Conservation (phyloP, 2,888 invertebrate genomes). For the Drosophila flavopinicola region DNA sequence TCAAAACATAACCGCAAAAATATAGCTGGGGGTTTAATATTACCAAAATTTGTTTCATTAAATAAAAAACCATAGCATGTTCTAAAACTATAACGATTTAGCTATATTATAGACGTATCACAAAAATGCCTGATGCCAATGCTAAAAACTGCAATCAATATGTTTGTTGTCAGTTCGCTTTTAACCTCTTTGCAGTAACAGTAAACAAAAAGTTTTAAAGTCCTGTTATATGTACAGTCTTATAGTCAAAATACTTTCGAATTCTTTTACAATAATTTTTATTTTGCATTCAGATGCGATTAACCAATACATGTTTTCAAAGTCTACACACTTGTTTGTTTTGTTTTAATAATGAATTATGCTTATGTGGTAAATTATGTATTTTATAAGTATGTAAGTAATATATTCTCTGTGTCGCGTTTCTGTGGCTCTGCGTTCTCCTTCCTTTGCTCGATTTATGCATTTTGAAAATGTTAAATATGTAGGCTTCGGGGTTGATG, state of each 20-base stretch:
- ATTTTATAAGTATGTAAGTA: slow-evolving; percentile 75
- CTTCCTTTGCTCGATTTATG: slow-evolving; percentile 32
- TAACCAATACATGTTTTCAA: slow-evolving; percentile 69
- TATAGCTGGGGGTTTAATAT: neutral
- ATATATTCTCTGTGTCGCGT: slow-evolving; percentile 65
- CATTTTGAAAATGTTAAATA: slow-evolving; percentile 51
- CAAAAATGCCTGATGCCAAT: too few relatives aligned
- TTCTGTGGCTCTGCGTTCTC: slow-evolving; percentile 40
- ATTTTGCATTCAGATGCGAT: slow-evolving; percentile 73
- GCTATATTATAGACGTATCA: too few relatives aligned
- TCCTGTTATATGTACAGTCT: too few relatives aligned
- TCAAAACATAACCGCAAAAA: neutral
- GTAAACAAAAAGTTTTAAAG: too few relatives aligned
- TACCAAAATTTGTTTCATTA: too few relatives aligned
- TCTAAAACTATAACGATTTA: neutral
- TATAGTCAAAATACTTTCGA: neutral
- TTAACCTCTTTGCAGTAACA: too few relatives aligned
- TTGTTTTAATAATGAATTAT: slow-evolving; percentile 70
- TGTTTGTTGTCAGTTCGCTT: too few relatives aligned
- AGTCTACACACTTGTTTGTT: slow-evolving; percentile 65
- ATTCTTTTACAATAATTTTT: slow-evolving; percentile 55
- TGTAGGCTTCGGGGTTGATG: slow-evolving; percentile 27
- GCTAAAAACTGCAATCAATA: too few relatives aligned
- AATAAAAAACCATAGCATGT: neutral
- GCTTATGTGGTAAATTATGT: slow-evolving; percentile 67